phyloP scores from a whole-genome alignment of 2,113 vertebrate genomes.

The Oreocharis arfaki region DNA sequence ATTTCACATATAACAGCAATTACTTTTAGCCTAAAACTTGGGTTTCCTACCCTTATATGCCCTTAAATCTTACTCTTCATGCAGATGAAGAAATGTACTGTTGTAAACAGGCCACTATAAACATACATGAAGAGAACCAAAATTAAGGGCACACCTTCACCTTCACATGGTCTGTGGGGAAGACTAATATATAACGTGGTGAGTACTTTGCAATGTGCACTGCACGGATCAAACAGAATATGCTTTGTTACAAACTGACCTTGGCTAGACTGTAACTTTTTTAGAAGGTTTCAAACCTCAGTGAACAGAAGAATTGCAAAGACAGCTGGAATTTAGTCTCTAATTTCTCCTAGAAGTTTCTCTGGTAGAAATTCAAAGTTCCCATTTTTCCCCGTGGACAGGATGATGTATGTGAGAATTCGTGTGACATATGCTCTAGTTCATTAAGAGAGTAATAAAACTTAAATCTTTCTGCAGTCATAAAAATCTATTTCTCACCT shows the following conservation, averaged over 20 bases:
- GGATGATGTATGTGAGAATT: neutral
- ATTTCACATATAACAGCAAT: neutral
- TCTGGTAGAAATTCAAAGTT: neutral
- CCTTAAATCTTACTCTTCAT: neutral
- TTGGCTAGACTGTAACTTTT: neutral
- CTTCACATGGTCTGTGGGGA: neutral
- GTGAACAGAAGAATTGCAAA: neutral
- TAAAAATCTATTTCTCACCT: neutral
- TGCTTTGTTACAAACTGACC: neutral
- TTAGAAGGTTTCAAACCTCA: neutral
- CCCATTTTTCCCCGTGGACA: neutral
- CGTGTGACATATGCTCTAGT: neutral
- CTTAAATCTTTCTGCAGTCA: neutral
- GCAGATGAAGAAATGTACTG: neutral
- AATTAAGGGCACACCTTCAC: neutral
- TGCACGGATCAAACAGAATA: neutral
- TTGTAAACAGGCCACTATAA: neutral
- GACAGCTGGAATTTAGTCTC: neutral
- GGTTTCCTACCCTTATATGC: neutral
- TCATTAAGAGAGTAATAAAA: neutral
- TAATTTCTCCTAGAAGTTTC: neutral
- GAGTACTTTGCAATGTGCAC: neutral
- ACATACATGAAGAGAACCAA: neutral
- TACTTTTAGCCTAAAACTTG: neutral
- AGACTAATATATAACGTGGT: neutral